A percentile compares a stretch with the other conserved stretches of the same genome.
Evolutionary conservation across 2,888 invertebrate species (phyloP).

Genomic region (Cheilosia soror): DNA sequence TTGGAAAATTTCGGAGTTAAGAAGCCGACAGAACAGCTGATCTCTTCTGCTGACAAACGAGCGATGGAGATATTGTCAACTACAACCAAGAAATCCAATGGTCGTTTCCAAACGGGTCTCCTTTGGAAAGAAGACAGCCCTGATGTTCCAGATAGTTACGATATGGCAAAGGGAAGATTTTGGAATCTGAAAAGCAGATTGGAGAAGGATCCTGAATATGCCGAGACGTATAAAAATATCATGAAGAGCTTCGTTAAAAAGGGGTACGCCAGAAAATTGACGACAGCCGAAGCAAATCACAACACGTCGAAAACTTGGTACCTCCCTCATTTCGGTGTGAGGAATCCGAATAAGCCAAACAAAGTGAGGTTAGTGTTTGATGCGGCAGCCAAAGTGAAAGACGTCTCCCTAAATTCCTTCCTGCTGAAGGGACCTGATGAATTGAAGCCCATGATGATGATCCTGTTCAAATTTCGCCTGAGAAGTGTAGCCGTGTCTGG

Average conservation of each 20-base stretch:
- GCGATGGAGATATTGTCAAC: slow-evolving; percentile 42
- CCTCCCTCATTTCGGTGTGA: slow-evolving; percentile 74
- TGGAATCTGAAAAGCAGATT: slow-evolving; percentile 54
- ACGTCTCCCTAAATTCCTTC: slow-evolving; percentile 53
- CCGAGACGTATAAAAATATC: slow-evolving; percentile 34
- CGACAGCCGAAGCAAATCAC: slow-evolving; percentile 34
- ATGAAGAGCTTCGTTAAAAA: slow-evolving; percentile 53
- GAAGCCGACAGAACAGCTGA: slow-evolving; percentile 26
- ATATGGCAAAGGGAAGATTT: slow-evolving; percentile 42
- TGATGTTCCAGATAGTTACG: slow-evolving; percentile 41
- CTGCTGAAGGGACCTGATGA: slow-evolving; percentile 70
- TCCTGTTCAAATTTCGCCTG: slow-evolving; percentile 64
- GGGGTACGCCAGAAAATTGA: slow-evolving; percentile 56
- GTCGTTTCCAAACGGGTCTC: slow-evolving; percentile 60
- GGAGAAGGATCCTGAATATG: slow-evolving; percentile 33
- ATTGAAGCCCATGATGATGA: slow-evolving; percentile 46
- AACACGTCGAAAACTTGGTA: slow-evolving; percentile 74
- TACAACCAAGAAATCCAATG: slow-evolving; percentile 11
- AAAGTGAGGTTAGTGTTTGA: slow-evolving; percentile 67
- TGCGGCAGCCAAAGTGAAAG: slow-evolving; percentile 64
- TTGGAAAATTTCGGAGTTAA: slow-evolving; percentile 53
- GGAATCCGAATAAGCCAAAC: slow-evolving; percentile 62
- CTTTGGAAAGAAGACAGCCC: slow-evolving; percentile 56
- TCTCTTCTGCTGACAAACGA: slow-evolving; percentile 50
- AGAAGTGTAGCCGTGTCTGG: slow-evolving; percentile 54